Evolutionary conservation across 2,888 invertebrate species (phyloP).

Genomic region (Eledona agricola): DNA sequence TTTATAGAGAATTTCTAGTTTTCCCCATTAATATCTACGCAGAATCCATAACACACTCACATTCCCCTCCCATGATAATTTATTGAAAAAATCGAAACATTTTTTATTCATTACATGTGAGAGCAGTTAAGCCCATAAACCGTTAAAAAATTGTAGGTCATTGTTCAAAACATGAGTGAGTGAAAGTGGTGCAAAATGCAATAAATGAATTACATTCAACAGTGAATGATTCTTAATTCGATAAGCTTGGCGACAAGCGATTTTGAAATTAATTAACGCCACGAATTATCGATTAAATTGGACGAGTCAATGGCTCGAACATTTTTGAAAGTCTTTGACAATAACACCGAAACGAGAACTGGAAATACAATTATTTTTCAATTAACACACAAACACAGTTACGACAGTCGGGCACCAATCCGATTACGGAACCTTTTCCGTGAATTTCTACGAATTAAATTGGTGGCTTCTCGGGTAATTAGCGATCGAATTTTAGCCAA

Average conservation of each 20-base stretch:
- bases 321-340: slow-evolving; percentile 20
- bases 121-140: too few relatives aligned
- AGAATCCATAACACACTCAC: slow-evolving; percentile 13
- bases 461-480: slow-evolving; percentile 18
- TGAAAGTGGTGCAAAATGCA: slow-evolving; percentile 27
- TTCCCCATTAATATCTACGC: slow-evolving; percentile 16
- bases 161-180: slow-evolving; percentile 18
- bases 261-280: slow-evolving; percentile 16
- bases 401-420: slow-evolving; percentile 27
- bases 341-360: slow-evolving; percentile 14
- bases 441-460: slow-evolving; percentile 31
- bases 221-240: slow-evolving; percentile 10
- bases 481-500: slow-evolving; percentile 17
- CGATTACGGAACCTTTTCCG: slow-evolving; percentile 28
- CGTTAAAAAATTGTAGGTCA: too few relatives aligned
- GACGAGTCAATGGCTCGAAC: slow-evolving; percentile 3
- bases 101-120: too few relatives aligned
- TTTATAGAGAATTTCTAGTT: slow-evolving; percentile 18
- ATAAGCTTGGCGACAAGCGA: slow-evolving; percentile 24
- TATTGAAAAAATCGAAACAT: slow-evolving; percentile 13
- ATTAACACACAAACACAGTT: slow-evolving; percentile 29
- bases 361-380: slow-evolving; percentile 29
- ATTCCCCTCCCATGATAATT: slow-evolving; percentile 4
- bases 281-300: slow-evolving; percentile 5
- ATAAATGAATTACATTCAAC: slow-evolving; percentile 11